A percentile compares a stretch with the other conserved stretches of the same genome.
These are phyloP conservation scores for Drosophila navojoa DNA, from an alignment of 1,140 invertebrate species.

Conservation along the genomic window DNA sequence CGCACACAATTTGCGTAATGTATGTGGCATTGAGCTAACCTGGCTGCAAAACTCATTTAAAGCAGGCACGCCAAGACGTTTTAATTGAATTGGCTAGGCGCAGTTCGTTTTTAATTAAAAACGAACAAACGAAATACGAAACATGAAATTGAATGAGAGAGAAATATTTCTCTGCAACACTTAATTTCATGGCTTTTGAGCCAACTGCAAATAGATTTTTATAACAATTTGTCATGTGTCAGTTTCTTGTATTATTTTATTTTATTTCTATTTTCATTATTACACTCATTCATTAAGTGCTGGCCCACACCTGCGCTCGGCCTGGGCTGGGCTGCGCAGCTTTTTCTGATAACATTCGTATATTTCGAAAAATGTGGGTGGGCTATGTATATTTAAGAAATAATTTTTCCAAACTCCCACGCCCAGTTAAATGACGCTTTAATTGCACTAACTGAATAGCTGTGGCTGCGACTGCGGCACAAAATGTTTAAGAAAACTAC, in stretches of 20 bases:
- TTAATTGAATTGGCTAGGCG: conserved; percentile 59
- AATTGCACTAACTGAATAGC: conserved; percentile 65
- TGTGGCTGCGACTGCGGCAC: conserved; percentile 21
- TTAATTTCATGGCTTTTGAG: conserved; percentile 24
- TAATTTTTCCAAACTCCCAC: conserved; percentile 51
- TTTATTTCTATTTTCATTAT: no score
- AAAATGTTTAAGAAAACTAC: conserved; percentile 11
- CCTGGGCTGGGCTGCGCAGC: background rate
- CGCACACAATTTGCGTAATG: conserved; percentile 62
- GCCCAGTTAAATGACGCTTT: conserved; percentile 75
- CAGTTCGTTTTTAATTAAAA: conserved; percentile 63
- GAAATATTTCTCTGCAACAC: conserved; percentile 2
- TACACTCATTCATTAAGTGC: background rate
- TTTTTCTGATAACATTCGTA: conserved; percentile 3
- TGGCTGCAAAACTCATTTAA: conserved; percentile 49
- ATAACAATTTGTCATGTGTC: conserved; percentile 62
- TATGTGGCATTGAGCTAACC: conserved; percentile 60
- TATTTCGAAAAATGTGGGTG: conserved; percentile 18
- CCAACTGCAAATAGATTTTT: conserved; percentile 16
- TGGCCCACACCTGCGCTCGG: conserved; percentile 6
- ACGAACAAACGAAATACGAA: conserved; percentile 42
- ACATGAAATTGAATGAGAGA: background rate
- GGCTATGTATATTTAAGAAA: background rate
- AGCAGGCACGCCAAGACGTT: conserved; percentile 55
- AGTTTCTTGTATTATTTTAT: conserved; percentile 1